Base-by-base conservation (phyloP, 2,888 invertebrate genomes). In the Thymelicus sylvestris region DNA sequence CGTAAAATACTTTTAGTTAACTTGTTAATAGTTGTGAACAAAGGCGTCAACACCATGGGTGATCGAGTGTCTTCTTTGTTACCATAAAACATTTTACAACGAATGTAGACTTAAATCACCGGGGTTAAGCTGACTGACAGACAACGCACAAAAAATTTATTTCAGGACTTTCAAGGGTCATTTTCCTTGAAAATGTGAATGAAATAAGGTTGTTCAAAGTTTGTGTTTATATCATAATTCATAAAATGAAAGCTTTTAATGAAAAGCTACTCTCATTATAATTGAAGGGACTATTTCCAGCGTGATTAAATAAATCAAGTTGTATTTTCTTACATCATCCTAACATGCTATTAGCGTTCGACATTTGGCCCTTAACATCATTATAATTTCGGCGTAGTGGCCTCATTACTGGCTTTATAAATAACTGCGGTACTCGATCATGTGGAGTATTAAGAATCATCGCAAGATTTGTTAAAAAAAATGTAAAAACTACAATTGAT, bases 311-410 rank as follows among this genome's bases (percentile, higher is more conserved):
- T 68, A 68, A 63, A 69, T 69, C 63, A 63, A 63, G 47, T n/a
- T 68, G 55, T 41, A 63, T 63, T 64, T 52, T 64, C 64, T 64
- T 64, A 50, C 64, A 64, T 52, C 64, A 7, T 50, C 38, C 38
- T 50, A 64, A 39, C 50, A n/a, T 52, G 68, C 63, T 63, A 55
- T 68, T 63, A 69, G 41, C 64, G 63, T 50, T 57, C 64, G 64
- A 69, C 64, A 59, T 69, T 64, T 69, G 64, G 64, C 69, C 69
- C 69, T 64, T 64, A 64, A 69, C 59, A 59, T 69, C 59, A 64
- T 69, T 64, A 48, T 69, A 64, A 64, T 69, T 64, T 64, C 19
- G 63, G 57, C 68, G 64, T 59, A 47, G 69, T 64, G 69, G 44
- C 69, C 69, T 59, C 57, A 64, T 69, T 64, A 69, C 69, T n/a